Base-by-base conservation (phyloP, 2,888 invertebrate species). In the Rugalucina vietnamica region DNA sequence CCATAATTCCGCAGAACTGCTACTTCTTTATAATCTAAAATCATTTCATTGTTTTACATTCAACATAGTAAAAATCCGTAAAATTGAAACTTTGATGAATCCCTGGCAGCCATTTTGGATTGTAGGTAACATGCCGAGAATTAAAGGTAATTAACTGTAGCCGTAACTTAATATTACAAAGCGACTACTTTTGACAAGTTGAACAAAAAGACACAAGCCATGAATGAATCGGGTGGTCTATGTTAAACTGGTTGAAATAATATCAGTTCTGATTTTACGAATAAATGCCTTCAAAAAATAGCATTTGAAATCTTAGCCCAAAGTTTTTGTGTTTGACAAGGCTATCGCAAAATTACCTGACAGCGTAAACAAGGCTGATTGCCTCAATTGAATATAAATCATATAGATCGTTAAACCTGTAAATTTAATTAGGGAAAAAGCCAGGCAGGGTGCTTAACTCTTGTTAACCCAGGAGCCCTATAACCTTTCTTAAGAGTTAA, bases 191-290 rank as follows among this genome's bases (percentile, higher is more conserved):
- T 82, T 82, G 79, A 76, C 79, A 70, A 79, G 76, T 24, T 54
- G 65, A 69, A 79, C 76, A 81, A 79, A 74, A 43, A 27, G 72
- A 49, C 72, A 34, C 49, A 24, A 27, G 49, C 43, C 27, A 32
- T 72, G 39, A 43, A 72, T 43, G 29, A 72, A 72, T 72, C 37
- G 50, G 72, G 43, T 43, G 72, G 39, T 49, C 39, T 43, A n/a
- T 18, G 27, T 21, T 43, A 72, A 34, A 39, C 29, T n/a, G 27
- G 72, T 79, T 81, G 87, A 84, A 87, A 87, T 81, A 81, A 82
- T 85, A 87, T 76, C 81, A 81, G 81, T 84, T 82, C 69, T 71
- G 79, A 85, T 87, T 87, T 87, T 83, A 72, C 85, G 73, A 83
- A 60, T 85, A 85, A 77, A 54, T 79, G 80, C 77, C 39, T 87